Evolutionary conservation across 2,113 vertebrate genomes (phyloP), one percentile per base, ranked within the genome.

Genomic region (Leucopsar rothschildi): DNA sequence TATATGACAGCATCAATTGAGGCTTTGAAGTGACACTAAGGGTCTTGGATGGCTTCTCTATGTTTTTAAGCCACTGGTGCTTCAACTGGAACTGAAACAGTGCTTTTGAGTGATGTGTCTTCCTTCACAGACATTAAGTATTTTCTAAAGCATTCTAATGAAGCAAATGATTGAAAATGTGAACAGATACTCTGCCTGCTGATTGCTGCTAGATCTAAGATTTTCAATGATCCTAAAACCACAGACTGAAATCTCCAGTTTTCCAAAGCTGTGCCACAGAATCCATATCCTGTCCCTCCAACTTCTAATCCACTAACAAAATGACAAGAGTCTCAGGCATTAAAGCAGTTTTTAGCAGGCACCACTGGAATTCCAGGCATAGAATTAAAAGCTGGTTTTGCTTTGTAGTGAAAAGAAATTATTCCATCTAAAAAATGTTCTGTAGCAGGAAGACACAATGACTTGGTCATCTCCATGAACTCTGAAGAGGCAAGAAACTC

Each of bases 351-450:
- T 69, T 90, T 55, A 65, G 28, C 50, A 91, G 50, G 42, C 18
- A 2, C 75, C 63, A 80, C 42, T 6, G 0, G 39, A 91, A 94
- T 85, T 79, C 55, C 50, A 95, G 55, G 17, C 70, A 76, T 10
- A 89, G 66, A 92, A 90, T 69, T 80, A 84, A 94, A 95, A 85
- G 66, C 39, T 63, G 66, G 2, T 72, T 94, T 80, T 88, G 33
- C 63, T 93, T 94, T 92, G 84, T 59, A 94, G 78, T 9, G 25
- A 88, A 27, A 79, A 79, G 27, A 69, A 79, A 60, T 59, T 3
- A 82, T 61, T 80, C 33, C 79, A 89, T 66, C 55, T 85, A 85
- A 82, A 24, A 57, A 57, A 61, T 17, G n/a, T 27, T 82, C 66
- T 81, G 33, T 39, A 86, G 47, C 4, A 5, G 45, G 37, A 88